Evolutionary conservation across 53 echinoderm and acorn worm genomes (phyloP).

Genomic region (Henricia sp.): DNA sequence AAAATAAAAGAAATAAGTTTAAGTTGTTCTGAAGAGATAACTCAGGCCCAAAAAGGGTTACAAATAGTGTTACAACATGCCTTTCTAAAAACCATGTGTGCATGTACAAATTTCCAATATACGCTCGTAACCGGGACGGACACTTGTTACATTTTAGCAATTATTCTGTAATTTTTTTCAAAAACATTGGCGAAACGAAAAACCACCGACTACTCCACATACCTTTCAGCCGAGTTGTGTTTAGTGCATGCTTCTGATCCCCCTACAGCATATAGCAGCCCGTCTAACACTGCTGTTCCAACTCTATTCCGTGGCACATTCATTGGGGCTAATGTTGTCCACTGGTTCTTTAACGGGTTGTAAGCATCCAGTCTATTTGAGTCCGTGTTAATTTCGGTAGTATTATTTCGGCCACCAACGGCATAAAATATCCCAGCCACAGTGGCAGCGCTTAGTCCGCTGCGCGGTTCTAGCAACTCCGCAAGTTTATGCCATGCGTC

Average conservation of each 20-base stretch:
- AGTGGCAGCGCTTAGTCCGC: constrained; percentile 95
- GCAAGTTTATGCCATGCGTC: constrained; percentile 83
- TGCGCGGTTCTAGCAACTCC: constrained; percentile 86
- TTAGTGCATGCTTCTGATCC: constrained; percentile 93
- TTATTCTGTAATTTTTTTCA: no score
- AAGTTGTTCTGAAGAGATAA: no score
- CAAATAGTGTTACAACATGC: no score
- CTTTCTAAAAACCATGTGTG: no score
- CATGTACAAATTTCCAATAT: no score
- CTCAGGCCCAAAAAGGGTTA: no score
- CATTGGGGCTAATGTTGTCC: constrained; percentile 86
- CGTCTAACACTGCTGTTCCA: constrained; percentile 91
- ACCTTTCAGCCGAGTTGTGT: constrained; percentile 96
- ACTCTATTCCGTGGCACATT: constrained; percentile 88
- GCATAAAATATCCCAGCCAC: constrained; percentile 93
- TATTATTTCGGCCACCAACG: constrained; percentile 95
- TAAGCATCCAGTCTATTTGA: constrained; percentile 91
- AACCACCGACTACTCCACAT: no score
- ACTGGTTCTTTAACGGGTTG: constrained; percentile 86
- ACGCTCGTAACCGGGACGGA: no score
- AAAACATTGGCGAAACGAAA: no score
- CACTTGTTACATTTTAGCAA: no score
- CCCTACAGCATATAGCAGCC: constrained; percentile 90
- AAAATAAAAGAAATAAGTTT: no score
- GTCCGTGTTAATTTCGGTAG: constrained; percentile 95